These are phyloP conservation scores for Tinamus major DNA, from an alignment of 2,797 vertebrate genomes.

Conservation along the genomic window DNA sequence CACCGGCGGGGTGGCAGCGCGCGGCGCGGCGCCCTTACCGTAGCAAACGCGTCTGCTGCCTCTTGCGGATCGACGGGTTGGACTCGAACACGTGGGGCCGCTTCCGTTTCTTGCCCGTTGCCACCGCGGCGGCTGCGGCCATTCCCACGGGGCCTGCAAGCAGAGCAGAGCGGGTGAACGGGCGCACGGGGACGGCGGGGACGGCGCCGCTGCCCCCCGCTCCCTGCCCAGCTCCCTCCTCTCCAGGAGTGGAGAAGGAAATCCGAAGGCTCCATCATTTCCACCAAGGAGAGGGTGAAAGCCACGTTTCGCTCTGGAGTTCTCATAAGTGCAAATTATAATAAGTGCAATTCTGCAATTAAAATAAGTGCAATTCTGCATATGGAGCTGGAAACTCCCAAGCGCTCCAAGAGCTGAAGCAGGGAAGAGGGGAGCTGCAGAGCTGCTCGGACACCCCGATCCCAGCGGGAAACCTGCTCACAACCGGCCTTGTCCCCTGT, in stretches of 20 bases:
- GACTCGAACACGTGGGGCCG: conserved; percentile 98
- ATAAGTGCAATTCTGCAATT: too few relatives aligned
- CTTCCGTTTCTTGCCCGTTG: conserved; percentile 97
- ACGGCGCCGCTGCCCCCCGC: fast-evolving
- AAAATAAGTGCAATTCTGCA: not conserved
- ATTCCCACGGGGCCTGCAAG: conserved; percentile 94
- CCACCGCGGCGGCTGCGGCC: conserved; percentile 97
- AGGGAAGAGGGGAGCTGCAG: not conserved
- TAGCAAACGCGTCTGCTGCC: conserved; percentile 96
- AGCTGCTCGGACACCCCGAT: not conserved
- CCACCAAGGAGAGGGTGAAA: not conserved
- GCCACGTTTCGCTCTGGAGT: not conserved
- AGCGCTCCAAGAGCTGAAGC: not conserved
- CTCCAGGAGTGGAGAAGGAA: fast-evolving
- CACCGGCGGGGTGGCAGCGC: too few relatives aligned
- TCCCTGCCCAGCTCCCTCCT: not conserved
- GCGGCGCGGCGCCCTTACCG: conserved; percentile 77
- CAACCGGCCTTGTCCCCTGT: too few relatives aligned
- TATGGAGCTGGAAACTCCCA: not conserved
- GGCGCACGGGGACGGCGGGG: not conserved
- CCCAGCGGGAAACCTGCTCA: not conserved
- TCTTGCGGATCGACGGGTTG: conserved; percentile 97
- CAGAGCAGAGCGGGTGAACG: conserved; percentile 12
- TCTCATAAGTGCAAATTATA: not conserved
- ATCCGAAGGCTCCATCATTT: not conserved